A percentile compares a stretch with the other conserved stretches of the same genome.
phyloP scores from a whole-genome alignment of 2,797 vertebrate genomes.

The Pterois miles region DNA sequence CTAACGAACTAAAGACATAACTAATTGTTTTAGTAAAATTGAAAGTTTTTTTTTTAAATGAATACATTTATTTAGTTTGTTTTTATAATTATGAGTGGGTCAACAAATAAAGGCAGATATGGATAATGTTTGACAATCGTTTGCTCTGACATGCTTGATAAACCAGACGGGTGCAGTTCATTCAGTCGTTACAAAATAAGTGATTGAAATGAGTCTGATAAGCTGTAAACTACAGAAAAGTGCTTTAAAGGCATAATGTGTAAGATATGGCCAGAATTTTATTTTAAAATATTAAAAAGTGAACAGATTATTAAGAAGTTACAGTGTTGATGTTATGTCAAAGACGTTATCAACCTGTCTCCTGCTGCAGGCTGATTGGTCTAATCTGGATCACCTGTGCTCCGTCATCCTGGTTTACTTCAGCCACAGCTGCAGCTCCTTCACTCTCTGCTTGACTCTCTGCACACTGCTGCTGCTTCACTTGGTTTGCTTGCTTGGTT shows the following conservation, averaged over 20 bases:
- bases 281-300: no score
- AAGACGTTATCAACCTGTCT: no score
- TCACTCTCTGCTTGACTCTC: no score
- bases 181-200: conserved; percentile 18
- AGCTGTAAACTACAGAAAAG: not conserved
- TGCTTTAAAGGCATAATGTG: not conserved
- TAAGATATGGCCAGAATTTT: no score
- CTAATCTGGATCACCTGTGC: no score
- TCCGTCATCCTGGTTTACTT: no score
- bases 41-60: not conserved
- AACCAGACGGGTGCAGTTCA: not conserved
- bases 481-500: no score
- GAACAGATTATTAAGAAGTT: no score
- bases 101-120: not conserved
- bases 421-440: no score
- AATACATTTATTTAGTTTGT: not conserved
- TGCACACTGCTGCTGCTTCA: no score
- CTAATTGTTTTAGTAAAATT: not conserved
- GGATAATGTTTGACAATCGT: not conserved
- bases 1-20: not conserved
- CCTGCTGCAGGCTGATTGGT: no score
- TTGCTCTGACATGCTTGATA: conserved; percentile 1
- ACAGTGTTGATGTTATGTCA: no score
- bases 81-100: conserved; percentile 7
- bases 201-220: conserved; percentile 6